phyloP scores from a whole-genome alignment of 2,888 invertebrate species.

The Morpho achilles region DNA sequence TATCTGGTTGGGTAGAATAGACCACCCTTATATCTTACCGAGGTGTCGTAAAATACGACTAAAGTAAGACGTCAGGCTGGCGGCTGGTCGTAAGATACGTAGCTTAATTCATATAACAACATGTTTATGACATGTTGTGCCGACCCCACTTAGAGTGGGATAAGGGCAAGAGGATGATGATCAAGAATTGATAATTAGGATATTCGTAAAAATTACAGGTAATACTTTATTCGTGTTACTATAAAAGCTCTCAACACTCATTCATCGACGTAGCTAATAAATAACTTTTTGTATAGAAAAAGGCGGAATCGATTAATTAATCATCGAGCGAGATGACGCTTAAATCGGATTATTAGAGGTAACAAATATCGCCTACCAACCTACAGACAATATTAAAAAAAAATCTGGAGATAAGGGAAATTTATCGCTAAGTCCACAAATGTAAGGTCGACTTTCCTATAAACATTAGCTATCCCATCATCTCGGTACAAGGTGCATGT shows the following conservation, averaged over 20 bases:
- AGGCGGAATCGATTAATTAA: constrained; percentile 44
- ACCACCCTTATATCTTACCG: too few species aligned
- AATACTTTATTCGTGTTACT: constrained; percentile 13
- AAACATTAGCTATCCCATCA: not conserved
- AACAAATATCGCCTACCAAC: constrained; percentile 36
- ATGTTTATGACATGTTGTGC: too few species aligned
- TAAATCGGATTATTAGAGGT: constrained; percentile 51
- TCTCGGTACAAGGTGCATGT: constrained; percentile 15
- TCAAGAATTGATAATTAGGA: not conserved
- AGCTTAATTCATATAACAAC: too few species aligned
- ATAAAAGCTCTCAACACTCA: constrained; percentile 8
- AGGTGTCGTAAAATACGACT: too few species aligned
- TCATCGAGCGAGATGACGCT: constrained; percentile 46
- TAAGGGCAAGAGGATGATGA: too few species aligned
- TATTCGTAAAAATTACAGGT: constrained; percentile 4
- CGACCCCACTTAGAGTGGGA: too few species aligned
- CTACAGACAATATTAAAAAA: constrained; percentile 12
- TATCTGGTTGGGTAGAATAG: too few species aligned
- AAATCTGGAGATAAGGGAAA: constrained; percentile 6
- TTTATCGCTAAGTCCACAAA: constrained; percentile 1
- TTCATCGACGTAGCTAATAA: constrained; percentile 21
- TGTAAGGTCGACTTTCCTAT: constrained; percentile 18
- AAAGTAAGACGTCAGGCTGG: too few species aligned
- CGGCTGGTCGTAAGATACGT: too few species aligned
- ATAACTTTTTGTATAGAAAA: constrained; percentile 30